Percentiles rank a stretch among this genome's conserved stretches.
These are phyloP conservation scores for Hippocampus guttulatus DNA, from an alignment of 2,113 vertebrate species.

Conservation along the genomic window DNA sequence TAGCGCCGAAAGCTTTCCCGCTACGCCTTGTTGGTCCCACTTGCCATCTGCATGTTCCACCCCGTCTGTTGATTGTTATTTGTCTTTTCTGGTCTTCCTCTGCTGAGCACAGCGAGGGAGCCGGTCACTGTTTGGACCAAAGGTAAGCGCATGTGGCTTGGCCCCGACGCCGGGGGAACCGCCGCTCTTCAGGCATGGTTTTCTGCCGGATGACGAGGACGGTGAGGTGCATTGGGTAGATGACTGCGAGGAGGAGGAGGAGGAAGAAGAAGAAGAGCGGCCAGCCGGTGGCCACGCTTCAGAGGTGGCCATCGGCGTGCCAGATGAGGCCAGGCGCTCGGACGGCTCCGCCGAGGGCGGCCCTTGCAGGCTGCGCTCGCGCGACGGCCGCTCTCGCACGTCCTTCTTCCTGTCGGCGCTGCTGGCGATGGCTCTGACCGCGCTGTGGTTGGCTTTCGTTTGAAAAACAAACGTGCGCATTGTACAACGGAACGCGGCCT, in stretches of 20 bases:
- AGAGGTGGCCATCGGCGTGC: slow-evolving; percentile 82
- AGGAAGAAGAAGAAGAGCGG: slow-evolving; percentile 45
- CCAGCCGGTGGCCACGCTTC: slow-evolving; percentile 64
- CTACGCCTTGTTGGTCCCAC: not conserved
- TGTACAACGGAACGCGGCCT: too few relatives aligned
- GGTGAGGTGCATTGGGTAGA: slow-evolving; percentile 43
- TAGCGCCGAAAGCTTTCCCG: not conserved
- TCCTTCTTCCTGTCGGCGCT: slow-evolving; percentile 84
- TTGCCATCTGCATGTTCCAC: slow-evolving; percentile 60
- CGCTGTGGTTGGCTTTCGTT: slow-evolving; percentile 88
- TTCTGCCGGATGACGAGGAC: slow-evolving; percentile 46
- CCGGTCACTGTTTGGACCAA: slow-evolving; percentile 79
- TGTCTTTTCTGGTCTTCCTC: slow-evolving; percentile 90
- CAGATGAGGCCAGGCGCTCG: slow-evolving; percentile 73
- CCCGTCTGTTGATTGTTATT: slow-evolving; percentile 88
- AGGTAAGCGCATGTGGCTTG: slow-evolving; percentile 78
- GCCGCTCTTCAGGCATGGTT: slow-evolving; percentile 27
- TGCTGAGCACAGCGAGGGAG: slow-evolving; percentile 81
- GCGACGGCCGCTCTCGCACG: slow-evolving; percentile 60
- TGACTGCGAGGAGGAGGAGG: slow-evolving; percentile 3
- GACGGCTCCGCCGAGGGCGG: slow-evolving; percentile 74
- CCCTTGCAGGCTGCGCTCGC: slow-evolving; percentile 68
- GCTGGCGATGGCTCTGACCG: slow-evolving; percentile 78
- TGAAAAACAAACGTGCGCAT: slow-evolving; percentile 43
- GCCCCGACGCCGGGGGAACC: slow-evolving; percentile 63